A percentile compares a stretch with the other conserved stretches of the same genome.
Evolutionary conservation across 2,888 invertebrate genomes (phyloP).

Genomic region (Copidosoma aretas): DNA sequence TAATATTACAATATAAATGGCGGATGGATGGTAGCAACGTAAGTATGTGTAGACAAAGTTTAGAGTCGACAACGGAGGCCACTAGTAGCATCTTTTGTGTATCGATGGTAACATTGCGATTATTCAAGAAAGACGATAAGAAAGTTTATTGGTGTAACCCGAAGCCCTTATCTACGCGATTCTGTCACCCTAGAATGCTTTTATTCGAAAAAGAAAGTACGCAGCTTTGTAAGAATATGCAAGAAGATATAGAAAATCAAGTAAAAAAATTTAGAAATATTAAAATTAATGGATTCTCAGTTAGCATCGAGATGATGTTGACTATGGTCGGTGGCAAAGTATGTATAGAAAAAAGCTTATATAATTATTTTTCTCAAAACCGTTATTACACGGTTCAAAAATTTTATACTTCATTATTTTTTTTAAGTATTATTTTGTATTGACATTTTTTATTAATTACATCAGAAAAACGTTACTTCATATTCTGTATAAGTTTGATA

Average conservation of each 20-base stretch:
- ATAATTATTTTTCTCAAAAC: not conserved
- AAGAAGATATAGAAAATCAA: not conserved
- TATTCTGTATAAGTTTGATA: too few species aligned
- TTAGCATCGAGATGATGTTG: not conserved
- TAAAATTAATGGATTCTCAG: not conserved
- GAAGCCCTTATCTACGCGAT: not conserved
- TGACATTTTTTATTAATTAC: too few species aligned
- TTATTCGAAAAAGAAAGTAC: not conserved
- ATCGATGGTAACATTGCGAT: not conserved
- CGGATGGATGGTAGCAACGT: too few species aligned
- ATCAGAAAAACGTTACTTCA: too few species aligned
- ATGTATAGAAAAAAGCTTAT: not conserved
- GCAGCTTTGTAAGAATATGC: not conserved
- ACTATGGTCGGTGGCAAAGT: slow-evolving; percentile 27
- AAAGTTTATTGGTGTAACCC: not conserved
- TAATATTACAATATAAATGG: too few species aligned
- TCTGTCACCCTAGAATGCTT: not conserved
- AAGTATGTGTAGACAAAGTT: too few species aligned
- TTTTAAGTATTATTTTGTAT: too few species aligned
- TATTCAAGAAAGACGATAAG: not conserved
- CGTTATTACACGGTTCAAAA: not conserved
- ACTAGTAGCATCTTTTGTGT: too few species aligned
- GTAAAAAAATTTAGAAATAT: not conserved
- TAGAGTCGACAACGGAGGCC: too few species aligned
- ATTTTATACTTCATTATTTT: not conserved